These are phyloP conservation scores for Capreolus pygargus DNA, from an alignment of 2,113 vertebrate genomes.

Conservation along the genomic window DNA sequence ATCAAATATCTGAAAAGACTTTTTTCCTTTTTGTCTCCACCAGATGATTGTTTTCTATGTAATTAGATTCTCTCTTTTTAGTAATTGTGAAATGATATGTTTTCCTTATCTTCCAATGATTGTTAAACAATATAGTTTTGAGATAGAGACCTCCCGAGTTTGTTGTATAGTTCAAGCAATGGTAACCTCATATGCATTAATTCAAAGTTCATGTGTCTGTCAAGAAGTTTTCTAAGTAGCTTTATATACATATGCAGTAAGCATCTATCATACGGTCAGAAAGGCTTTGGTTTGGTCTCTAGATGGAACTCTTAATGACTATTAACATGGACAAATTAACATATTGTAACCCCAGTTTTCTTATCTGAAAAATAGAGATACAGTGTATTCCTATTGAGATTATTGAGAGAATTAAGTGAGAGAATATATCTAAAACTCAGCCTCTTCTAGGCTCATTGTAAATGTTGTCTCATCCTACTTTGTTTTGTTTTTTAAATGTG, in stretches of 20 bases:
- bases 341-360: neutral
- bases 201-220: neutral
- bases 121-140: slow-evolving; percentile 15
- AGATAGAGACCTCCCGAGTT: neutral
- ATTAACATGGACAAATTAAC: neutral
- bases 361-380: neutral
- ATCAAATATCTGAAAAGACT: neutral
- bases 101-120: neutral
- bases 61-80: neutral
- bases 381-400: neutral
- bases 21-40: neutral
- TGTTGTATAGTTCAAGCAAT: neutral
- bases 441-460: neutral
- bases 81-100: neutral
- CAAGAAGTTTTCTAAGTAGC: neutral
- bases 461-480: neutral
- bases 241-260: neutral
- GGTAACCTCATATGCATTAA: neutral
- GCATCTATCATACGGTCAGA: neutral
- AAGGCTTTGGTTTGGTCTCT: neutral
- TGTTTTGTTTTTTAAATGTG: neutral
- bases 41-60: neutral
- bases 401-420: neutral
- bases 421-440: neutral
- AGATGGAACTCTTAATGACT: neutral